A percentile compares a stretch with the other conserved stretches of the same genome.
These are phyloP conservation scores for Gadus chalcogrammus DNA, from an alignment of 2,113 vertebrate genomes.

Conservation along the genomic window DNA sequence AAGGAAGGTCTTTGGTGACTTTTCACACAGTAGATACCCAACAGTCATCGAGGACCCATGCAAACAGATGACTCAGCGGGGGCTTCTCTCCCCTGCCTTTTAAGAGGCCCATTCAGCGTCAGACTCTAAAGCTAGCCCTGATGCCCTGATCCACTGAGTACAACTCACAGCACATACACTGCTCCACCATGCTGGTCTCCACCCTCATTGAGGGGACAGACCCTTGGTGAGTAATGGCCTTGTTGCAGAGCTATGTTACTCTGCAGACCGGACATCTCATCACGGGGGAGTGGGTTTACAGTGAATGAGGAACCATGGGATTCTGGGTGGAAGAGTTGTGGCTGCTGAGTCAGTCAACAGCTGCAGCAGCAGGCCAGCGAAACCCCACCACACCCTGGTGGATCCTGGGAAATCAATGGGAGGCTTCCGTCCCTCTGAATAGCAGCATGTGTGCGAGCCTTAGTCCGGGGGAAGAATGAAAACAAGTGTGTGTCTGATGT, in stretches of 20 bases:
- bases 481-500: too few species aligned
- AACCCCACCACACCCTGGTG: constrained; percentile 53
- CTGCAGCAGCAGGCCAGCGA: constrained; percentile 37
- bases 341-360: constrained; percentile 46
- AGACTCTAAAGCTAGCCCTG: constrained; percentile 25
- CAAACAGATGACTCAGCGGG: not conserved
- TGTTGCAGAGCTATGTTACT: not conserved
- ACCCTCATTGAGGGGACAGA: not conserved
- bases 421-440: constrained; percentile 25
- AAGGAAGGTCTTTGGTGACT: not conserved
- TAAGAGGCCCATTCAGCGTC: too few species aligned
- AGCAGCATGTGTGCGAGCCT: constrained; percentile 1
- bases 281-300: not conserved
- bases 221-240: not conserved
- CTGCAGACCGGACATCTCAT: too few species aligned
- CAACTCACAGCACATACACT: not conserved
- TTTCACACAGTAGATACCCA: not conserved
- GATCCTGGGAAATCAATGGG: constrained; percentile 30
- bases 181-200: not conserved
- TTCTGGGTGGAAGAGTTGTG: constrained; percentile 24
- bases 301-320: constrained; percentile 26
- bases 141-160: constrained; percentile 30
- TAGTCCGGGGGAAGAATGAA: not conserved
- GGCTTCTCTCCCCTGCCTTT: not conserved
- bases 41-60: not conserved